Percentiles rank a stretch among this genome's conserved stretches.
Conservation (phyloP, 2,113 vertebrate genomes). For the Chionomys nivalis region DNA sequence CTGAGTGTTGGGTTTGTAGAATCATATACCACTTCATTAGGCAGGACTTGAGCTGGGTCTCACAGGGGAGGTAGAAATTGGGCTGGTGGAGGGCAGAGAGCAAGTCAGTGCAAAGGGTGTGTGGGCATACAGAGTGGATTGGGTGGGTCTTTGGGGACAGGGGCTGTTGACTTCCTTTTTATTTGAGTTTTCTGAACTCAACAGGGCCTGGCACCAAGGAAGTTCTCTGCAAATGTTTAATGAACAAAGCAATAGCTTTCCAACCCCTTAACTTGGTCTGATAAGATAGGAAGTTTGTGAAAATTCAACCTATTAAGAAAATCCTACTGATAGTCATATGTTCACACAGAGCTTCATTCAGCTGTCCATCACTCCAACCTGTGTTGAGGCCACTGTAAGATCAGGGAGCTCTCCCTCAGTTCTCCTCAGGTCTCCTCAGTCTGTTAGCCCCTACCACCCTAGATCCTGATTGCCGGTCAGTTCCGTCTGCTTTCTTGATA, state of each 20-base stretch:
- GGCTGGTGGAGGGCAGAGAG: background rate
- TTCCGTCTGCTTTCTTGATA: background rate
- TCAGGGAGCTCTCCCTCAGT: background rate
- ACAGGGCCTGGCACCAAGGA: background rate
- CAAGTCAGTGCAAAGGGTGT: background rate
- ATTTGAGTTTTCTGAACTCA: background rate
- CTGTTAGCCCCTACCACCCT: background rate
- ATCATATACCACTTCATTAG: background rate
- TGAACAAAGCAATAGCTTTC: background rate
- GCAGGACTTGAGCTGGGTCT: background rate
- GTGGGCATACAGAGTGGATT: background rate
- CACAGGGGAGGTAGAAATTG: background rate
- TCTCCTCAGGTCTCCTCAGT: background rate
- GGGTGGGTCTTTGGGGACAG: background rate
- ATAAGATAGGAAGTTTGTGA: background rate
- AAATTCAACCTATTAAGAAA: background rate
- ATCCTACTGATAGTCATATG: background rate
- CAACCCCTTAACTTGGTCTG: background rate
- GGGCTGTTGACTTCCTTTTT: background rate
- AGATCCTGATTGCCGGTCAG: background rate
- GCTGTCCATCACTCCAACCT: background rate
- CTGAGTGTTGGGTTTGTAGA: background rate
- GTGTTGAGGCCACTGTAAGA: background rate
- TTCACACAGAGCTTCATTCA: background rate
- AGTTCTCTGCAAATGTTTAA: conserved; percentile 36